phyloP scores from a whole-genome alignment of 2,888 invertebrate species.

The Drosophila niveifrons region DNA sequence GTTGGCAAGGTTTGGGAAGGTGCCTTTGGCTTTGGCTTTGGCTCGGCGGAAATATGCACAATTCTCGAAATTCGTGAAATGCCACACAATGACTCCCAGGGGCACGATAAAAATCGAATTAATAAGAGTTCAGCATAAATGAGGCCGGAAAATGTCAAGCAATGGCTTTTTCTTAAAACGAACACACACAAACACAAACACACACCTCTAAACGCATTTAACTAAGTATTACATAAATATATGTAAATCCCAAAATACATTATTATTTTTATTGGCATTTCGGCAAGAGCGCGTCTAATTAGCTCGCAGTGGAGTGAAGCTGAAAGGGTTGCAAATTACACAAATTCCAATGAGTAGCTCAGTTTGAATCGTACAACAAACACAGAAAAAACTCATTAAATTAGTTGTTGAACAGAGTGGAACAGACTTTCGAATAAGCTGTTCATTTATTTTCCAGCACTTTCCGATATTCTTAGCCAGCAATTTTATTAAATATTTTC shows the following conservation, averaged over 20 bases:
- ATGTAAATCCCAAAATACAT: slow-evolving; percentile 35
- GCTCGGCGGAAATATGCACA: slow-evolving; percentile 71
- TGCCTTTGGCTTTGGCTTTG: slow-evolving; percentile 5
- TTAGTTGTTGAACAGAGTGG: neutral
- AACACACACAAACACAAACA: slow-evolving; percentile 1
- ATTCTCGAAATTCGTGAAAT: slow-evolving; percentile 75
- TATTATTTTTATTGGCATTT: slow-evolving; percentile 57
- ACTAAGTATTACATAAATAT: slow-evolving; percentile 20
- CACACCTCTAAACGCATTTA: slow-evolving; percentile 3
- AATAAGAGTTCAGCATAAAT: slow-evolving; percentile 84
- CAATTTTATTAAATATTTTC: too few species aligned
- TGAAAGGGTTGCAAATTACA: slow-evolving; percentile 27
- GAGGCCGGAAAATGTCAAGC: slow-evolving; percentile 74
- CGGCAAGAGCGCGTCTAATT: slow-evolving; percentile 48
- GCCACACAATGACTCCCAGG: slow-evolving; percentile 84
- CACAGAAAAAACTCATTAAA: neutral
- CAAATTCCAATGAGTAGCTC: neutral
- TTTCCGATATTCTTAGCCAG: too few species aligned
- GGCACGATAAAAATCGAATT: slow-evolving; percentile 85
- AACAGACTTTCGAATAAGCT: too few species aligned
- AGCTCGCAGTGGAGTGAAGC: slow-evolving; percentile 14
- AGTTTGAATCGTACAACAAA: too few species aligned
- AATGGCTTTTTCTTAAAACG: slow-evolving; percentile 28
- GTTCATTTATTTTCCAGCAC: too few species aligned
- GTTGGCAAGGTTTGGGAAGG: neutral